Evolutionary conservation across 2,888 invertebrate species (phyloP).

Genomic region (Papilio elwesi): DNA sequence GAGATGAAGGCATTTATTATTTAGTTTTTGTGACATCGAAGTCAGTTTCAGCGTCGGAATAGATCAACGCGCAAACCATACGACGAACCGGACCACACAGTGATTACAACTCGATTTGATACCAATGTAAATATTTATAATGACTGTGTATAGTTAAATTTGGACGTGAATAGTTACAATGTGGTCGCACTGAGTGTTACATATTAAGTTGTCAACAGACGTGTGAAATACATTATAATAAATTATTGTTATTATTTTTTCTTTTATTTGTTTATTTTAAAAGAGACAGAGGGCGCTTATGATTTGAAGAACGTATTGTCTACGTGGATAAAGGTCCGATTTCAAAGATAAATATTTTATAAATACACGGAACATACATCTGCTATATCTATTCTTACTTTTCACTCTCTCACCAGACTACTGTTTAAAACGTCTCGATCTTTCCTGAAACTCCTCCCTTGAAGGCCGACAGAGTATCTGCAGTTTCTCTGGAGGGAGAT

Average conservation of each 20-base stretch:
- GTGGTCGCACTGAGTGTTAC: slow-evolving; percentile 65
- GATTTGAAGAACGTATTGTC: too few species aligned
- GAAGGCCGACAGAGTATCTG: too few species aligned
- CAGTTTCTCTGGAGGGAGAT: too few species aligned
- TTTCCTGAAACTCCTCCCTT: too few species aligned
- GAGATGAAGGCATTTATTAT: slow-evolving; percentile 26
- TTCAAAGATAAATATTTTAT: too few species aligned
- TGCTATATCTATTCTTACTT: too few species aligned
- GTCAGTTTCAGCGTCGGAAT: slow-evolving; percentile 41
- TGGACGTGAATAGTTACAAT: slow-evolving; percentile 55
- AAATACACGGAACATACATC: too few species aligned
- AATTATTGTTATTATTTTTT: slow-evolving; percentile 69
- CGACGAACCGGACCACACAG: slow-evolving; percentile 43
- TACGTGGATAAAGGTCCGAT: too few species aligned
- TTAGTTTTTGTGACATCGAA: slow-evolving; percentile 40
- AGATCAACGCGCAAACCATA: slow-evolving; percentile 12
- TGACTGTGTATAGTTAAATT: slow-evolving; percentile 60
- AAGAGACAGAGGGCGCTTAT: too few species aligned
- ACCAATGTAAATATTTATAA: slow-evolving; percentile 73
- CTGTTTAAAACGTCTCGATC: too few species aligned
- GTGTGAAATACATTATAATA: slow-evolving; percentile 82
- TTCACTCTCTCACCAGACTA: too few species aligned
- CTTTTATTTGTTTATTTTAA: slow-evolving; percentile 50
- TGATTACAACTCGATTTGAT: slow-evolving; percentile 49
- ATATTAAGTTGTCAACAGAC: slow-evolving; percentile 63